Evolutionary conservation across 2,888 invertebrate species (phyloP), one percentile per base, ranked within the genome.

Genomic region (Epistrophella euchroma): DNA sequence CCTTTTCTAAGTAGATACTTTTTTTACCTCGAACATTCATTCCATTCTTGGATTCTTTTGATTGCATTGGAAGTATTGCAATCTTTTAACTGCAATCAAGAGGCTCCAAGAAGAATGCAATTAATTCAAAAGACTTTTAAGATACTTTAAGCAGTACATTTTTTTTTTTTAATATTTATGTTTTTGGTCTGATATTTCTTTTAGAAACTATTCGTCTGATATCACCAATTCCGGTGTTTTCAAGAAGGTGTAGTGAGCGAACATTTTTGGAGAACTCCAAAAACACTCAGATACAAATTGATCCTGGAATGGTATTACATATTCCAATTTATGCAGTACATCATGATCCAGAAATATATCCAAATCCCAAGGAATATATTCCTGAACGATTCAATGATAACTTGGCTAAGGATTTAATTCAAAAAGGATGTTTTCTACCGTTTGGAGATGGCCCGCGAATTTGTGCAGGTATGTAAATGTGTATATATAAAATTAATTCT

Each of bases 361-460:
- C 89, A 0, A 83, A 90, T 6, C 90, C 92, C 0, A 88, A 90
- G 6, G 45, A 60, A 13, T 91, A 90, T 37, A 80, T 80, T 4
- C 92, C 91, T 1, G 91, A 91, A 50, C 89, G 91, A 0, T 91
- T 92, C 43, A 90, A 91, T 7, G 88, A 90, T 79, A 89, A 85
- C 4, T 88, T 88, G 0, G 89, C 89, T 22, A 89, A 89, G 25
- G 89, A 89, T 19, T 88, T 90, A 1, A 87, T 88, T 0, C 89
- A 89, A 4, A 82, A 88, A 62, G 91, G 92, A 0, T 86, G 89
- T 4, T 88, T 91, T 47, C 37, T 92, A 17, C 91, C 92, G 0
- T 91, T 91, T 22, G 91, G 92, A 11, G 90, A 91, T 88, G 92
- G 91, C 0, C 92, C 91, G 0, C 88, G 91, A 15, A 90, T 90